Base-by-base conservation (phyloP, 2,797 vertebrate genomes). In the Apogon talboti region DNA sequence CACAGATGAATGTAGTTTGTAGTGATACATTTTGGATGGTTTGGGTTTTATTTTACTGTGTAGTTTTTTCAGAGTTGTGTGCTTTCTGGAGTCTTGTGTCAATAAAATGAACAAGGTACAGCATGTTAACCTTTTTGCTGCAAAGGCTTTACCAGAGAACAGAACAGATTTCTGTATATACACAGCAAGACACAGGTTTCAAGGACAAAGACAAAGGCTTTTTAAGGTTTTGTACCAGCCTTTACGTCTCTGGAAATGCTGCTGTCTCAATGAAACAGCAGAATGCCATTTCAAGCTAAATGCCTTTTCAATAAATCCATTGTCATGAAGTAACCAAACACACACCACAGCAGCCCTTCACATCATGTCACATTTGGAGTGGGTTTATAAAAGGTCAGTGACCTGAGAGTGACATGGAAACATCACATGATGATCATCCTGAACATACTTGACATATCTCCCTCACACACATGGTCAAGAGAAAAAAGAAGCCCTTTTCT, bases 391-490 rank as follows among this genome's bases (percentile, higher is more conserved):
- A 30, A 13, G 41, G 45, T 54, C 15, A 41, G 52, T 6, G 43
- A 9, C 14, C 38, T 68, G 51, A 15, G 30, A 50, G 45, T 35
- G 8, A 57, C 16, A 35, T 33, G 0, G 52, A 14, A 55, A 30
- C 18, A 56, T 62, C 60, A 55, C 37, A 54, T 69, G 62, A 64
- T 6, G 2, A 41, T 67, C 30, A 37, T 46, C 41, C 1, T 30
- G 42, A 50, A 42, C 43, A 24, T 6, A 44, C 11, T 16, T 50
- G n/a, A 59, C 21, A 14, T 33, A n/a, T n/a, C 28, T 15, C 30
- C 51, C n/a, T n/a, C 12, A 0, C 51, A 28, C 13, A 16, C 56
- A 10, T 13, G n/a, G 7, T 38, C 44, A 14, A n/a, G 9, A 60
- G 5, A 56, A 51, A 19, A 55, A 8, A 33, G 8, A 47, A 10